Conservation (phyloP, 2,113 vertebrate species). For the Zosterops hypoxanthus region DNA sequence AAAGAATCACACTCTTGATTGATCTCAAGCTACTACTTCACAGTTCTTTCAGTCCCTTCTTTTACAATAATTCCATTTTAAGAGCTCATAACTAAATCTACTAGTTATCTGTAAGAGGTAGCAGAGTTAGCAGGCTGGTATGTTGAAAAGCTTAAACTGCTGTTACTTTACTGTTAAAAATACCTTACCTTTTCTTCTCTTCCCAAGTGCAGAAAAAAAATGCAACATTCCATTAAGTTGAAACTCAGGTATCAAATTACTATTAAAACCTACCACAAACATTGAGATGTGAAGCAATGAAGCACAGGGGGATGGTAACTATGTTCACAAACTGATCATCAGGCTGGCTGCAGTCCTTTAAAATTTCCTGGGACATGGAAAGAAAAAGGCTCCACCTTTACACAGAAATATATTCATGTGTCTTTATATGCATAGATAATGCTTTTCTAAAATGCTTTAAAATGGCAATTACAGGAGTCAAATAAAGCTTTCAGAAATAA, state of each 20-base stretch:
- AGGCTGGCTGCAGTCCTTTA: not conserved
- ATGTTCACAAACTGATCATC: not conserved
- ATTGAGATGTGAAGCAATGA: not conserved
- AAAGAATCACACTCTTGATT: constrained; percentile 45
- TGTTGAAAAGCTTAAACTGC: not conserved
- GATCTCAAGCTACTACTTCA: constrained; percentile 10
- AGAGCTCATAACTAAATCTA: not conserved
- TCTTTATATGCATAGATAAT: not conserved
- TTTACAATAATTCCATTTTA: not conserved
- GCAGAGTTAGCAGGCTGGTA: not conserved
- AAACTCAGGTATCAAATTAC: not conserved
- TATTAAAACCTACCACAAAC: not conserved
- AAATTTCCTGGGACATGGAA: not conserved
- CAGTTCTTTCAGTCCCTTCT: not conserved
- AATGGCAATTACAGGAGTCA: not conserved
- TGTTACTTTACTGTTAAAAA: not conserved
- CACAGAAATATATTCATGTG: not conserved
- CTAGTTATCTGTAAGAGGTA: not conserved
- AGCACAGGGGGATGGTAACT: not conserved
- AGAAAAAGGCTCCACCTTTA: not conserved
- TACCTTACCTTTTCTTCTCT: not conserved
- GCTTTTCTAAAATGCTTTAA: not conserved
- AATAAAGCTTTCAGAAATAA: not conserved
- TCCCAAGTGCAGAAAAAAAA: not conserved
- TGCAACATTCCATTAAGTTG: not conserved